These are phyloP conservation scores for Stichopus chloronotus DNA, from an alignment of 35 echinoderm and acorn worm species.

Conservation along the genomic window DNA sequence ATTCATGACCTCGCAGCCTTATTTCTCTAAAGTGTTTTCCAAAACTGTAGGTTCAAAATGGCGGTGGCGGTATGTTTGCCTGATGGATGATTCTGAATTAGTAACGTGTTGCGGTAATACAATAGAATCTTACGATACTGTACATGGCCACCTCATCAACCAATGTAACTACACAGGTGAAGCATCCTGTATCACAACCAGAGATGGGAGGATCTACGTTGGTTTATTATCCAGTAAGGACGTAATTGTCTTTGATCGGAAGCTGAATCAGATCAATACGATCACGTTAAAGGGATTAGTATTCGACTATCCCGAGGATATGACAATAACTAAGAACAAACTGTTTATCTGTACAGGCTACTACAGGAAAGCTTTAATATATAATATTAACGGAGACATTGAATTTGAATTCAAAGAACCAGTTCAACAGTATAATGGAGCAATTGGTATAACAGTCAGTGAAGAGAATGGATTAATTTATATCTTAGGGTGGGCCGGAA, in stretches of 20 bases:
- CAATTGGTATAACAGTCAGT: background rate
- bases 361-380: background rate
- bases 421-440: background rate
- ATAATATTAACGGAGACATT: background rate
- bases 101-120: background rate
- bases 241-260: background rate
- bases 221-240: background rate
- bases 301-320: background rate
- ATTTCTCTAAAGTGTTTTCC: no score
- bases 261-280: background rate
- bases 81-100: background rate
- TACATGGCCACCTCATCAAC: background rate
- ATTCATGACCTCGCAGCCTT: background rate
- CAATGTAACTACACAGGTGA: background rate
- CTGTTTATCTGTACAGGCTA: background rate
- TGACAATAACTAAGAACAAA: background rate
- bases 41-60: background rate
- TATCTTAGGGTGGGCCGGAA: background rate
- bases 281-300: background rate
- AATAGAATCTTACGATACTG: background rate
- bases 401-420: background rate
- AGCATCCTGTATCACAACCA: background rate
- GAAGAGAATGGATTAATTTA: background rate
- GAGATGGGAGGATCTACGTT: background rate
- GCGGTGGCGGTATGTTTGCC: background rate